These are phyloP conservation scores for Dasypus novemcinctus DNA, from an alignment of 2,113 vertebrate genomes.

Conservation along the genomic window DNA sequence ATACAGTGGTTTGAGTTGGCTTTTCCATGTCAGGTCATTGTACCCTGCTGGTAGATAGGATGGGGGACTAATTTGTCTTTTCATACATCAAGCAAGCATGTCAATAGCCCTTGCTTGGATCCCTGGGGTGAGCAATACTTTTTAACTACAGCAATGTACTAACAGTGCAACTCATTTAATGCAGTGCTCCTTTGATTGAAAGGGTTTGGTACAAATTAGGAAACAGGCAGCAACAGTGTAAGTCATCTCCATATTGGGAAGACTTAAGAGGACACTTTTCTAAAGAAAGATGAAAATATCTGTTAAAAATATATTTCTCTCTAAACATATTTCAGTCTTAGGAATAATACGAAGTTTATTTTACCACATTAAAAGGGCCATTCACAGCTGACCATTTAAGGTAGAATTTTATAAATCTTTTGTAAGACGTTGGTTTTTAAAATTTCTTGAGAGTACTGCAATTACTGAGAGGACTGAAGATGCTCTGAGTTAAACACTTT, in stretches of 20 bases:
- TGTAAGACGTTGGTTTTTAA: not conserved
- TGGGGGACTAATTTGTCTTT: constrained; percentile 73
- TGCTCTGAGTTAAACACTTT: not conserved
- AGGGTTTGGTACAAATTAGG: constrained; percentile 27
- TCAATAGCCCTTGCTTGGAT: constrained; percentile 47
- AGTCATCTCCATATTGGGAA: not conserved
- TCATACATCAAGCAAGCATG: constrained; percentile 61
- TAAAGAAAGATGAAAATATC: constrained; percentile 39
- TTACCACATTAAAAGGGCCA: not conserved
- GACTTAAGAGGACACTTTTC: constrained; percentile 29
- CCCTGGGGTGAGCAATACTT: constrained; percentile 57
- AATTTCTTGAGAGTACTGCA: not conserved
- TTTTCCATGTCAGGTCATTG: constrained; percentile 68
- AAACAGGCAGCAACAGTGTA: constrained; percentile 24
- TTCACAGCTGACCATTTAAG: not conserved
- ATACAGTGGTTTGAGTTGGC: constrained; percentile 62
- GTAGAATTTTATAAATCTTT: not conserved
- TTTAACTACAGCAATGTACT: constrained; percentile 36
- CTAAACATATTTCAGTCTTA: constrained; percentile 25
- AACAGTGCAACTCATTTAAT: constrained; percentile 45
- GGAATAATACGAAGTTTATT: not conserved
- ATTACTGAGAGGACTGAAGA: not conserved
- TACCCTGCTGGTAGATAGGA: constrained; percentile 60
- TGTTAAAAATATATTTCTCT: constrained; percentile 48
- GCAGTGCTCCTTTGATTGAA: constrained; percentile 57